phyloP scores from a whole-genome alignment of 2,888 invertebrate genomes.

The Bedellia somnulentella region DNA sequence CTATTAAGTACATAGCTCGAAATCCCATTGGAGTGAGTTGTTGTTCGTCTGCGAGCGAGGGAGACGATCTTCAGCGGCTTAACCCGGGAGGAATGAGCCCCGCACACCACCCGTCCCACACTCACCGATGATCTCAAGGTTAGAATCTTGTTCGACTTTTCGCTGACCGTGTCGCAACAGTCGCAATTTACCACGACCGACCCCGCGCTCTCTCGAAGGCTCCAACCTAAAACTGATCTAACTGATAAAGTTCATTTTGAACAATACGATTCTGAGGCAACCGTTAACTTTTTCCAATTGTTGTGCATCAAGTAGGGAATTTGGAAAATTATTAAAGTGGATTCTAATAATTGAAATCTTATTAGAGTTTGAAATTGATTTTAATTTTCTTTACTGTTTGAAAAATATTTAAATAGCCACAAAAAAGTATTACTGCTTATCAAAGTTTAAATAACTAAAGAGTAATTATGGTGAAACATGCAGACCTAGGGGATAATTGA shows the following conservation, averaged over 20 bases:
- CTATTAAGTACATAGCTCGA: constrained; percentile 44
- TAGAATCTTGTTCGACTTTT: constrained; percentile 23
- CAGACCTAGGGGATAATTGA: too few species aligned
- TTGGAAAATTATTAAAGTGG: too few species aligned
- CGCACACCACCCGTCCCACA: constrained; percentile 46
- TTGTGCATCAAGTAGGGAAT: too few species aligned
- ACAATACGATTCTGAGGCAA: too few species aligned
- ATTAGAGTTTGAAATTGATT: too few species aligned
- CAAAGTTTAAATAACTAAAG: too few species aligned
- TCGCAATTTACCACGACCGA: constrained; percentile 28
- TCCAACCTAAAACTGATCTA: constrained; percentile 3
- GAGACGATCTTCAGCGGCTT: constrained; percentile 46
- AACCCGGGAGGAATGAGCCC: constrained; percentile 59
- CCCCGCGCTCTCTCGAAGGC: constrained; percentile 28
- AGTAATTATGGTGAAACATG: too few species aligned
- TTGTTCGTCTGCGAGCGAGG: constrained; percentile 53
- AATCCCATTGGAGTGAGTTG: constrained; percentile 42
- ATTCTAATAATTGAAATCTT: too few species aligned
- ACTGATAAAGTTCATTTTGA: constrained; percentile 3
- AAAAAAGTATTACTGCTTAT: too few species aligned
- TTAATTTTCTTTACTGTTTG: too few species aligned
- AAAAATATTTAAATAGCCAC: too few species aligned
- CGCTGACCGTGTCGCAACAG: constrained; percentile 28
- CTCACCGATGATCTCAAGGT: constrained; percentile 62
- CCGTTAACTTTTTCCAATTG: too few species aligned